A percentile compares a stretch with the other conserved stretches of the same genome.
phyloP scores from a whole-genome alignment of 2,113 vertebrate species.

The Ramphastos sulfuratus region DNA sequence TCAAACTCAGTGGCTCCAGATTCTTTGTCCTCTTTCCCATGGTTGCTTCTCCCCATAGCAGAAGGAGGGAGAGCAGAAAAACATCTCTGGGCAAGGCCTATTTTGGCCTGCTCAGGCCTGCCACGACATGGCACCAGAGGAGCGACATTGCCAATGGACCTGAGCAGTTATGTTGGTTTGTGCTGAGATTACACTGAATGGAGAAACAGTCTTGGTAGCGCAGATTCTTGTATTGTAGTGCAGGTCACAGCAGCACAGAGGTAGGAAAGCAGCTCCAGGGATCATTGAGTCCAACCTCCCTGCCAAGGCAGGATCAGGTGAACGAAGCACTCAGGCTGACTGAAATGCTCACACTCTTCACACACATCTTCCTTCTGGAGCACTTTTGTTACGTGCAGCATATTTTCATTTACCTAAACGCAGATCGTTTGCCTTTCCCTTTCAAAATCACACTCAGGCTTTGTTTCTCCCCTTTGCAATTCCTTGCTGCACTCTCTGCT shows the following conservation, averaged over 20 bases:
- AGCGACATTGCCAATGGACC: neutral
- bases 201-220: neutral
- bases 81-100: too few relatives aligned
- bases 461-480: neutral
- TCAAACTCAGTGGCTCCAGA: too few relatives aligned
- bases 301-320: too few relatives aligned
- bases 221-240: rapidly evolving
- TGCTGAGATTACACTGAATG: neutral
- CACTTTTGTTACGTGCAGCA: neutral
- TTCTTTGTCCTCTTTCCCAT: too few relatives aligned
- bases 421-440: neutral
- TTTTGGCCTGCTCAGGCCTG: too few relatives aligned
- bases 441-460: neutral
- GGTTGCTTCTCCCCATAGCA: too few relatives aligned
- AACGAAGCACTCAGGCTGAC: neutral
- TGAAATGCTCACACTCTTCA: neutral
- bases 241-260: neutral
- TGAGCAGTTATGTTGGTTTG: neutral
- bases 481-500: neutral
- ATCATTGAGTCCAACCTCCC: too few relatives aligned
- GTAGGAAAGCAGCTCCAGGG: too few relatives aligned
- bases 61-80: too few relatives aligned
- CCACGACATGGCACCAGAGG: neutral
- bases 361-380: neutral
- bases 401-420: neutral